Conservation (phyloP, 2,113 vertebrate genomes). For the Clinocottus analis region DNA sequence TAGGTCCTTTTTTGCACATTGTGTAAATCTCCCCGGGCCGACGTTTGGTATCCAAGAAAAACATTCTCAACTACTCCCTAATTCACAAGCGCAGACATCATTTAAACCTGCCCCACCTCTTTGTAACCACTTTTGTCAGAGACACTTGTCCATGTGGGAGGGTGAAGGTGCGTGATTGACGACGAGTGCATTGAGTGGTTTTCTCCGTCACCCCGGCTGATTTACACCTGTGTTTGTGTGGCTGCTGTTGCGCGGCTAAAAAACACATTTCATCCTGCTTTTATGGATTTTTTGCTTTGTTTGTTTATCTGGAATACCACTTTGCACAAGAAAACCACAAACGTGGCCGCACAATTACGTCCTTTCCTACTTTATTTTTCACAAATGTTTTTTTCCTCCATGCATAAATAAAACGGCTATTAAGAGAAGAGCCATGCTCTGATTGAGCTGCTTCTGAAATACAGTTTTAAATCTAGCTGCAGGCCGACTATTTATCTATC, state of each 20-base stretch:
- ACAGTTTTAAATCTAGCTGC: background rate
- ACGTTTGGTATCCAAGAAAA: conserved; percentile 2
- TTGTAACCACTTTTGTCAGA: conserved; percentile 12
- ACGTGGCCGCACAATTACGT: background rate
- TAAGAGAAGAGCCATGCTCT: background rate
- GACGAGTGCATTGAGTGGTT: conserved; percentile 40
- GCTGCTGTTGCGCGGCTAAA: too few relatives aligned
- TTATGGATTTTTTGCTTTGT: conserved; percentile 16
- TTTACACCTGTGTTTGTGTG: conserved; percentile 64
- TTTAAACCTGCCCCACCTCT: conserved; percentile 17
- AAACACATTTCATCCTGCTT: conserved; percentile 6
- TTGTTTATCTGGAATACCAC: background rate
- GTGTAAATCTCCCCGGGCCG: conserved; percentile 11
- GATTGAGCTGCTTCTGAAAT: background rate
- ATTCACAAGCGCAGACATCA: conserved; percentile 27
- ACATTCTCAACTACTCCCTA: background rate
- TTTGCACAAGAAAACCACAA: conserved; percentile 12
- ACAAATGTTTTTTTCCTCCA: background rate
- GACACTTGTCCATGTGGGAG: background rate
- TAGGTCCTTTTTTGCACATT: background rate
- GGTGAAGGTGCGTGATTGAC: conserved; percentile 22
- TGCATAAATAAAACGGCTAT: background rate
- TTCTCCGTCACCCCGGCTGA: conserved; percentile 37
- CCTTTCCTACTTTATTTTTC: background rate
- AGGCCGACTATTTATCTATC: background rate